These are phyloP conservation scores for Dermatemys mawii DNA, from an alignment of 2,113 vertebrate species.

Conservation along the genomic window DNA sequence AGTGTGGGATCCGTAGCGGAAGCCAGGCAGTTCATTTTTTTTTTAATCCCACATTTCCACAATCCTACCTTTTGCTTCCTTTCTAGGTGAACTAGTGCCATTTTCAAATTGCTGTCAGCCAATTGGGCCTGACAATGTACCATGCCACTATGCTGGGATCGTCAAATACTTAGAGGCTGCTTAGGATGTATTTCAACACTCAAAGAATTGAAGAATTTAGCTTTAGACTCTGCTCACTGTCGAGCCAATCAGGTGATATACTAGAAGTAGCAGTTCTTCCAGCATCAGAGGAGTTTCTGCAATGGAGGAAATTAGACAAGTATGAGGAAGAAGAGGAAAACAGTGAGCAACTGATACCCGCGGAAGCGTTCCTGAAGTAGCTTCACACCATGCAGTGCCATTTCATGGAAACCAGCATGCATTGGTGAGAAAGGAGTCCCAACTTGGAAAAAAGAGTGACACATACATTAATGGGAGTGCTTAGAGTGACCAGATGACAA, in stretches of 20 bases:
- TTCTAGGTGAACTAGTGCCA: neutral
- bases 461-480: neutral
- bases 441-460: neutral
- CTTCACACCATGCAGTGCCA: neutral
- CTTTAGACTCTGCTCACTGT: neutral
- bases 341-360: neutral
- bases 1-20: neutral
- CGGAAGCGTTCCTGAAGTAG: neutral
- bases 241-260: neutral
- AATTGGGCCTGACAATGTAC: neutral
- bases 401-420: neutral
- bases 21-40: neutral
- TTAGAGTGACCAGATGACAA: too few relatives aligned
- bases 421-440: neutral
- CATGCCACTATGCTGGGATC: neutral
- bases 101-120: neutral
- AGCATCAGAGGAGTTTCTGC: neutral
- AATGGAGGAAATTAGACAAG: neutral
- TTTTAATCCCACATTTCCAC: too few relatives aligned
- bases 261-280: neutral
- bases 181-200: neutral
- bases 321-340: neutral
- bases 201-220: neutral
- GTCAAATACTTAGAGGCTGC: neutral
- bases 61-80: neutral